Percentiles rank a stretch among this genome's conserved stretches.
Evolutionary conservation across 2,797 vertebrate species (phyloP).

Genomic region (Paedocypris micromegethes): DNA sequence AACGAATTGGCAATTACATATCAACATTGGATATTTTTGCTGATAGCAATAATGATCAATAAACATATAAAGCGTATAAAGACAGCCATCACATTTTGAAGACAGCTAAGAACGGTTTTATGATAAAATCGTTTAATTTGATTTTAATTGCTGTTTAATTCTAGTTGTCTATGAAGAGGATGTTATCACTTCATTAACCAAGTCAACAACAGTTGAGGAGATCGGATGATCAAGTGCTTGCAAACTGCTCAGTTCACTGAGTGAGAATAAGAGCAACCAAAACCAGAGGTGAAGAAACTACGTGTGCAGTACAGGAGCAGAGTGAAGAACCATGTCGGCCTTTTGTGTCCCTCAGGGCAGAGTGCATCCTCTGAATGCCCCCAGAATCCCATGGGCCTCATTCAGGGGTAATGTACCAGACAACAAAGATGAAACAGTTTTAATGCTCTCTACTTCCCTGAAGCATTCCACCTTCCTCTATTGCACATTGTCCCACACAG

Average conservation of each 20-base stretch:
- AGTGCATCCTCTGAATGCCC: conserved; percentile 66
- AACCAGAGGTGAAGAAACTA: conserved; percentile 20
- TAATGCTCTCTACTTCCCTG: conserved; percentile 45
- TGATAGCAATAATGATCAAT: no score
- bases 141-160: no score
- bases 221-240: conserved; percentile 24
- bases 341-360: conserved; percentile 63
- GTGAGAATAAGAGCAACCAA: conserved; percentile 39
- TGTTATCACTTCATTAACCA: conserved; percentile 28
- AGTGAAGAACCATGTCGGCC: conserved; percentile 60
- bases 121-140: no score
- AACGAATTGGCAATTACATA: no score
- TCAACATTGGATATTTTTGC: no score
- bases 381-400: conserved; percentile 62
- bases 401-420: conserved; percentile 76
- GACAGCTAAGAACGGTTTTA: no score
- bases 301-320: conserved; percentile 57
- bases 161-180: no score
- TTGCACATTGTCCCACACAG: conserved; percentile 32
- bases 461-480: conserved; percentile 43
- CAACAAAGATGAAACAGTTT: conserved; percentile 64
- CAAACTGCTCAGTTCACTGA: conserved; percentile 36
- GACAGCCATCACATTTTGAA: no score
- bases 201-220: conserved; percentile 20
- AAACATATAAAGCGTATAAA: no score